Evolutionary conservation across 2,797 vertebrate species (phyloP).

Genomic region (Coccyzus lansbergi): DNA sequence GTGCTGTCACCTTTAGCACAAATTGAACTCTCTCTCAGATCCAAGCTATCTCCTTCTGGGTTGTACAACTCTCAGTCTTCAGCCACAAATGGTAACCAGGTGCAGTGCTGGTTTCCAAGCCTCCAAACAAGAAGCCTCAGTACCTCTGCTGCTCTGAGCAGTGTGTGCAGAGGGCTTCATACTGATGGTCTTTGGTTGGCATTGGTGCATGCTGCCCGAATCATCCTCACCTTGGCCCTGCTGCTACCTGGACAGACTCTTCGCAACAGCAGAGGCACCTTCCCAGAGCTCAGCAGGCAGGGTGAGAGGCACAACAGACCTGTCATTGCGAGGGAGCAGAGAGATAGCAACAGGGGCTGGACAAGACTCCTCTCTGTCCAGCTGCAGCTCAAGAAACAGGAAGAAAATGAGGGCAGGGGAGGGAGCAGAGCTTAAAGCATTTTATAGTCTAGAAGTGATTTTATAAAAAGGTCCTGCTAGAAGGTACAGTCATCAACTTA

Average conservation of each 20-base stretch:
- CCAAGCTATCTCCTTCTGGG: neutral
- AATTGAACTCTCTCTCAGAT: neutral
- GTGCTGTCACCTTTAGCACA: neutral
- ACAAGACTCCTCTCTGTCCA: neutral
- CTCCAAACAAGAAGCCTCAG: neutral
- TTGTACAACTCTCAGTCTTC: neutral
- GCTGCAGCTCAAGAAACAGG: neutral
- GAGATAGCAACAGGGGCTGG: neutral
- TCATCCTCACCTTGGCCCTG: accelerated
- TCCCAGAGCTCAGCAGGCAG: neutral
- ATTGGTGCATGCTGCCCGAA: neutral
- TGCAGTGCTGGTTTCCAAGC: neutral
- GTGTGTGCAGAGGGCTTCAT: accelerated
- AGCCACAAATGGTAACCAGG: neutral
- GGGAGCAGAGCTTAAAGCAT: neutral
- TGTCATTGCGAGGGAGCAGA: accelerated
- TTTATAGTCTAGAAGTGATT: neutral
- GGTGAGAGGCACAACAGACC: neutral
- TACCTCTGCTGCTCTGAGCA: neutral
- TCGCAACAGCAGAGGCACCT: neutral
- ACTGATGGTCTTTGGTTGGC: neutral
- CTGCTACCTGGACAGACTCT: neutral
- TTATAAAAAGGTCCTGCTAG: neutral
- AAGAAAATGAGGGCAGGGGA: neutral
- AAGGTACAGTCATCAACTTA: neutral